Base-by-base conservation (phyloP, 2,888 invertebrate species). In the Apodemia zela region DNA sequence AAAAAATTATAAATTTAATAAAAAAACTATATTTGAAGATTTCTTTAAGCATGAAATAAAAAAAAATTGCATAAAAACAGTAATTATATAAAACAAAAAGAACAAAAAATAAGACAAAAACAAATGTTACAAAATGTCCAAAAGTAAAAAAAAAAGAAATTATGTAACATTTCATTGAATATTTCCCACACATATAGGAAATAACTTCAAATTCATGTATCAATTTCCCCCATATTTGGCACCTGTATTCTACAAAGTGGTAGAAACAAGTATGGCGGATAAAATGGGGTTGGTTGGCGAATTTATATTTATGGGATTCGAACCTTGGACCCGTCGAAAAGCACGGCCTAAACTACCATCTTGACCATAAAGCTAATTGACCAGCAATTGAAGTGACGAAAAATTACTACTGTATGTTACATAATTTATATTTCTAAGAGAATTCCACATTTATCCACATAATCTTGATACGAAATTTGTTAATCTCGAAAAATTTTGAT, bases 201-300 rank as follows among this genome's bases (percentile, higher is more conserved):
- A 71, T 81, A 82, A 79, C 87, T 88, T 86, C 89, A 88, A 73
- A 60, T 88, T 71, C 59, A 74, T 77, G 84, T 85, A 60, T 73
- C 73, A 65, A 72, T 89, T 64, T 87, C 68, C 86, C 87, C 86
- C 86, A 79, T 82, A 81, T 74, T 80, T 82, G 88, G 88, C 87
- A 85, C 86, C 81, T 77, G 80, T 81, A 72, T 62, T 77, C 88
- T 86, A 86, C 87, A 81, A 84, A 83, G 84, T 58, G 47, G 82
- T 85, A 87, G 86, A 74, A 79, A 79, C 88, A 80, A 88, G 91
- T 84, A 89, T 91, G 91, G 91, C 91, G 79, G 81, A 81, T 72
- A 84, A 42, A 84, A 87, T 81, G 89, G 90, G 90, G 88, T 69
- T 63, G 67, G 10, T 47, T 62, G 59, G 64, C 54, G 45, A n/a